phyloP scores from a whole-genome alignment of 92 coral and sea anemone species.

The Desmophyllum pertusum region DNA sequence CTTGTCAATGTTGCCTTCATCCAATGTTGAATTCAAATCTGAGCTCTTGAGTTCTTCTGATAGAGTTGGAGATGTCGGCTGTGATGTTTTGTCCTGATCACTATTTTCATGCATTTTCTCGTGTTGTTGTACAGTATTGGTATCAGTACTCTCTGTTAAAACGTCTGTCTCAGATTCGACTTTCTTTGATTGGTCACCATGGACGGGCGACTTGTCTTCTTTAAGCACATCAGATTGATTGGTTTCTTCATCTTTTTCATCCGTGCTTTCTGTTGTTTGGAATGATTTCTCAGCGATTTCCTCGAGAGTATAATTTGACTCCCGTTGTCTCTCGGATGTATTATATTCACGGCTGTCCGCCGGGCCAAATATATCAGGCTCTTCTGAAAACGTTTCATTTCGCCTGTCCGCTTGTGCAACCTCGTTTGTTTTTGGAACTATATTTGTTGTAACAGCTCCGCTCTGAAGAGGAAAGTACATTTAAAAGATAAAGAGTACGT shows the following conservation, averaged over 20 bases:
- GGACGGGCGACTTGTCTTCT: neutral
- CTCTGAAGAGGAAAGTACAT: neutral
- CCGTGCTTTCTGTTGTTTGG: neutral
- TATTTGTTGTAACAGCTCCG: neutral
- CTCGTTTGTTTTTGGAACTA: neutral
- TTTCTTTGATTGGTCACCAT: neutral
- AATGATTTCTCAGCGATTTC: neutral
- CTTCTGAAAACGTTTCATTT: conserved; percentile 32
- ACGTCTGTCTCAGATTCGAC: neutral
- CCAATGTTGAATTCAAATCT: conserved; percentile 16
- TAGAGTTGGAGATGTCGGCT: neutral
- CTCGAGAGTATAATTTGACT: neutral
- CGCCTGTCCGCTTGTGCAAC: conserved; percentile 6
- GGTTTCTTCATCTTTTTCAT: neutral
- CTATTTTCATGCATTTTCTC: conserved; percentile 3
- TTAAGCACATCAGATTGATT: neutral
- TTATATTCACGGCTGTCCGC: neutral
- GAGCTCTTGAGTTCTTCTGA: conserved; percentile 1
- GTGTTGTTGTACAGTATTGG: neutral
- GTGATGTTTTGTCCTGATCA: neutral
- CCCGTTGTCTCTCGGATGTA: neutral
- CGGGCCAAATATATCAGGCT: neutral
- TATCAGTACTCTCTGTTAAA: neutral
- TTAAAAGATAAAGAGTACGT: neutral
- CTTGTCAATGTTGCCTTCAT: neutral